These are phyloP conservation scores for Dryobota labecula DNA, from an alignment of 2,888 invertebrate genomes.

Conservation along the genomic window DNA sequence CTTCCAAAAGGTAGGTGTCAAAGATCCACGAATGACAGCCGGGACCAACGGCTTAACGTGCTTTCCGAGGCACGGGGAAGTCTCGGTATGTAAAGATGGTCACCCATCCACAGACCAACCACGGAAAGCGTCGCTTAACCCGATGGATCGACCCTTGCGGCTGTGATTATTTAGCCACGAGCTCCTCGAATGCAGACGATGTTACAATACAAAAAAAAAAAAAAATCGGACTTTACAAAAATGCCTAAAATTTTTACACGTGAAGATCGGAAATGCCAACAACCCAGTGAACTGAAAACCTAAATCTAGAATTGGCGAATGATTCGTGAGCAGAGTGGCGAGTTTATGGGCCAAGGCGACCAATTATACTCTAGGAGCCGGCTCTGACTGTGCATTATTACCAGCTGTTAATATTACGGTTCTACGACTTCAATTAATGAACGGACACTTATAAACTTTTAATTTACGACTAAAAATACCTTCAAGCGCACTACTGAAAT, in stretches of 20 bases:
- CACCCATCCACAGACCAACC: too few species aligned
- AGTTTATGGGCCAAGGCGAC: slow-evolving; percentile 89
- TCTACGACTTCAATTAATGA: slow-evolving; percentile 71
- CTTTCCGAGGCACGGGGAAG: too few species aligned
- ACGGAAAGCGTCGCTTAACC: too few species aligned
- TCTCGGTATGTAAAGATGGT: too few species aligned
- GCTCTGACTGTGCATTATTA: slow-evolving; percentile 67
- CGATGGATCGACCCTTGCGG: too few species aligned
- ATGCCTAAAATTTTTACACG: slow-evolving; percentile 53
- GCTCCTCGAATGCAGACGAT: neutral
- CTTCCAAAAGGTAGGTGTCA: too few species aligned
- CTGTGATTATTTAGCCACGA: too few species aligned
- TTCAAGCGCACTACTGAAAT: slow-evolving; percentile 17
- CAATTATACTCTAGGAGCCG: slow-evolving; percentile 79
- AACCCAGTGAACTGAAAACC: slow-evolving; percentile 89
- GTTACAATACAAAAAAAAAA: neutral
- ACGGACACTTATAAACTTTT: slow-evolving; percentile 44
- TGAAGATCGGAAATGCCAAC: slow-evolving; percentile 80
- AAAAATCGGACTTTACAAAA: slow-evolving; percentile 4
- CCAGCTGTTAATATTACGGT: slow-evolving; percentile 69
- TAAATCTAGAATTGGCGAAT: slow-evolving; percentile 90
- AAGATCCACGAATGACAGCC: too few species aligned
- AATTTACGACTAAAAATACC: slow-evolving; percentile 47
- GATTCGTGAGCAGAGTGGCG: slow-evolving; percentile 80
- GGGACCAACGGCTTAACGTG: too few species aligned